phyloP scores from a whole-genome alignment of 2,113 vertebrate genomes.

The Rhynchopsitta pachyrhyncha region DNA sequence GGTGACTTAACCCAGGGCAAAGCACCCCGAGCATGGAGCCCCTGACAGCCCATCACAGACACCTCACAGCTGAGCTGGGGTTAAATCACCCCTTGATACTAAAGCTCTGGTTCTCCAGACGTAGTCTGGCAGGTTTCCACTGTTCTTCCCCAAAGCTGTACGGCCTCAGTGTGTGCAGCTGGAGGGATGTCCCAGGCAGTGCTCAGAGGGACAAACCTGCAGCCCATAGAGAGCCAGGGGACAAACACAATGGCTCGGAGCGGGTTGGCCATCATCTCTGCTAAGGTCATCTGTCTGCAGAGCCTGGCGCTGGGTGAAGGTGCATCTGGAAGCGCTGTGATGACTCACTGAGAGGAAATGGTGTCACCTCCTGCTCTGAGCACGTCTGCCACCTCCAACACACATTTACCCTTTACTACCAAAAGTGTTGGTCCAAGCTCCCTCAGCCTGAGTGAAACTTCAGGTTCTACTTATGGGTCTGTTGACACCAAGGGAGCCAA shows the following conservation, averaged over 20 bases:
- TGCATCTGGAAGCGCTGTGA: neutral
- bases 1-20: neutral
- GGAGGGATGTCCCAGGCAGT: neutral
- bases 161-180: neutral
- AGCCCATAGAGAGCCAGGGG: neutral
- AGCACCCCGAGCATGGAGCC: fast-evolving
- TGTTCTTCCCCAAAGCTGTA: neutral
- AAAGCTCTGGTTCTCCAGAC: neutral
- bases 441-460: neutral
- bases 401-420: neutral
- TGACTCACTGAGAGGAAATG: constrained; percentile 14
- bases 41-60: neutral
- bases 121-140: neutral
- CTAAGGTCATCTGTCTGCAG: neutral
- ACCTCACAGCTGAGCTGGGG: neutral
- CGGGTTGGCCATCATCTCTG: neutral
- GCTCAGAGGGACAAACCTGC: neutral
- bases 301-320: neutral
- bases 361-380: neutral
- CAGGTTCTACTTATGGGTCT: fast-evolving
- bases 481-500: neutral
- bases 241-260: neutral
- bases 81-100: neutral
- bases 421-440: neutral
- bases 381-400: neutral